Evolutionary conservation across 1,140 invertebrate species (phyloP).

Genomic region (Pomacea maculata): DNA sequence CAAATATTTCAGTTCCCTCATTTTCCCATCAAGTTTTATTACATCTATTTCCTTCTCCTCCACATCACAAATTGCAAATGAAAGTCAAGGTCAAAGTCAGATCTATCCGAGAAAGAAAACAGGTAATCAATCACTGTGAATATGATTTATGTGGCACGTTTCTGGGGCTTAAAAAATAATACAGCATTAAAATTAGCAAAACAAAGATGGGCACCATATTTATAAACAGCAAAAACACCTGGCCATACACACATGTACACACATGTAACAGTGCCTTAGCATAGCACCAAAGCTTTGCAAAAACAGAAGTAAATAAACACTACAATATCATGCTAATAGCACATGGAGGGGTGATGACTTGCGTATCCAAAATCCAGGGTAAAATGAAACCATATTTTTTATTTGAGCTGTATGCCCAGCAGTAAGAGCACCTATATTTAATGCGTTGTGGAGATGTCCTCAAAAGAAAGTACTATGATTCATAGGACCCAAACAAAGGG

Average conservation of each 20-base stretch:
- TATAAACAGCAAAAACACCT: not conserved
- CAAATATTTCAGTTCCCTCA: not conserved
- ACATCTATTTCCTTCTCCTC: not conserved
- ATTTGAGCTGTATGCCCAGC: too few relatives aligned
- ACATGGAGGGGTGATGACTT: too few relatives aligned
- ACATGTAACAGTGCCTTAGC: not conserved
- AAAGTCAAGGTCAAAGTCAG: not conserved
- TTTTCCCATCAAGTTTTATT: not conserved
- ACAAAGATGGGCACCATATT: not conserved
- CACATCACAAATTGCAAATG: not conserved
- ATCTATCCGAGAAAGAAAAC: not conserved
- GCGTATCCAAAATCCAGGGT: too few relatives aligned
- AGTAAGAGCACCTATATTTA: too few relatives aligned
- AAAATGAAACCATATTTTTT: too few relatives aligned
- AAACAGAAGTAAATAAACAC: not conserved
- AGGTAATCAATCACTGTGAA: not conserved
- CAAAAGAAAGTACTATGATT: too few relatives aligned
- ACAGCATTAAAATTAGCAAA: not conserved
- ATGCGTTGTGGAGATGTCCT: too few relatives aligned
- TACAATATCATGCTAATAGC: not conserved
- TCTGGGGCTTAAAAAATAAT: not conserved
- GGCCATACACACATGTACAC: not conserved
- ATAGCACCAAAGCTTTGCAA: not conserved
- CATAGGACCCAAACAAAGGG: too few relatives aligned
- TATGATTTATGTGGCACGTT: not conserved